Evolutionary conservation across 2,888 invertebrate species (phyloP), one percentile per base, ranked within the genome.

Genomic region (Coenonympha arcania): DNA sequence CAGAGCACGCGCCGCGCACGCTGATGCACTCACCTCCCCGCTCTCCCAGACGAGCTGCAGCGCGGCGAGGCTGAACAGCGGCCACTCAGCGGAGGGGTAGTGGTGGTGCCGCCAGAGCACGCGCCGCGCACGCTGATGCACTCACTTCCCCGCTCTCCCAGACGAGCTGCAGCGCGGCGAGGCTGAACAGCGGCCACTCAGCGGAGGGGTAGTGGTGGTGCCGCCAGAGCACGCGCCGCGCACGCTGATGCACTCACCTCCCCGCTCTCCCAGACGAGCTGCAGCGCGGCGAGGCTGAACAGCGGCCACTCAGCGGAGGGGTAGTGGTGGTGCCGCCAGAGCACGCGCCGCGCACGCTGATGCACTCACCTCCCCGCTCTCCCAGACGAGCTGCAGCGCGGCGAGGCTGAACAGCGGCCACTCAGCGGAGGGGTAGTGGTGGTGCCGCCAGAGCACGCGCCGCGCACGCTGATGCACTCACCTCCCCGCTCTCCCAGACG

Each of bases 181-280:
- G 93, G 20, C 95, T 91, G 69, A 93, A 91, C 62, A 93, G 88
- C 65, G 94, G 86, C 79, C 93, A 92, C 54, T 95, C 89, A 73
- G 94, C 94, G 69, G 92, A 91, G 1, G 98, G 98, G 86, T 96
- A 97, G 79, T 98, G 97, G 54, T 91, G 90, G 9, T 97, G 98
- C 90, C 46, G 92, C 63, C 89, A 89, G 73, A 89, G 90, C 73
- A 90, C 90, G 68, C 91, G 87, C 87, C 90, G 93, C 53, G 93
- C 91, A 76, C 90, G 93, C 76, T 92, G 88, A 69, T 91, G 88
- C 81, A 2, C 31, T 19, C 46, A 66, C 66, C 63, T 66, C 95
- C 6, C 91, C 91, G 33, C 93, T 92, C 62, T 91, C 88, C 72
- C 92, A 89, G 60, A 91, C 88, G 61, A 95, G 87, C 80, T 96